Conservation (phyloP, 2,888 invertebrate genomes). For the Drosophila buzzatii region DNA sequence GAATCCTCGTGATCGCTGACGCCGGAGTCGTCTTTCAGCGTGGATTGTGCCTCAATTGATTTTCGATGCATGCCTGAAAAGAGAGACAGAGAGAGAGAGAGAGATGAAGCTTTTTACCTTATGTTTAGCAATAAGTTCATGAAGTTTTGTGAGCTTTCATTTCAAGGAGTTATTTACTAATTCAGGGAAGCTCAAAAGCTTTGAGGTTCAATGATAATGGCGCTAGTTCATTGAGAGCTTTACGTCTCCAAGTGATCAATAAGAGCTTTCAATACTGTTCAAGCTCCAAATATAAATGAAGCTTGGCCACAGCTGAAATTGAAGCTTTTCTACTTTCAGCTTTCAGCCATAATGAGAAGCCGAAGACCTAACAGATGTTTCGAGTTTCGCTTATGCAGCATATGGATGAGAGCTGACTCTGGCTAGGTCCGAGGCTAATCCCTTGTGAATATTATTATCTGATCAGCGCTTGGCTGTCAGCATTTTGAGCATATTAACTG, state of each 20-base stretch:
- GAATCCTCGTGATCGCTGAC: conserved; percentile 89
- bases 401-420: conserved; percentile 4
- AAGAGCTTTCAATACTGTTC: neutral
- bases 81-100: neutral
- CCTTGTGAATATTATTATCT: neutral
- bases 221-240: no score
- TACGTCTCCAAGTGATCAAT: no score
- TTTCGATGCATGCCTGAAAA: conserved; percentile 98
- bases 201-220: no score
- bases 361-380: neutral
- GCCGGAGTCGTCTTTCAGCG: conserved; percentile 93
- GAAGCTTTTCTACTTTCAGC: neutral
- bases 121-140: neutral
- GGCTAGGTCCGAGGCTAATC: neutral
- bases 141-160: no score
- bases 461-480: conserved; percentile 12
- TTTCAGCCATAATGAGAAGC: neutral
- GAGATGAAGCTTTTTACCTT: conserved; percentile 1
- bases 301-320: neutral
- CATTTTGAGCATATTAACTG: conserved; percentile 18
- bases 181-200: no score
- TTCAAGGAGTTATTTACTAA: neutral
- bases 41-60: conserved; percentile 98
- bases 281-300: neutral
- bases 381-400: conserved; percentile 10